phyloP scores from a whole-genome alignment of 2,113 vertebrate genomes.

The Cyanoderma ruficeps region DNA sequence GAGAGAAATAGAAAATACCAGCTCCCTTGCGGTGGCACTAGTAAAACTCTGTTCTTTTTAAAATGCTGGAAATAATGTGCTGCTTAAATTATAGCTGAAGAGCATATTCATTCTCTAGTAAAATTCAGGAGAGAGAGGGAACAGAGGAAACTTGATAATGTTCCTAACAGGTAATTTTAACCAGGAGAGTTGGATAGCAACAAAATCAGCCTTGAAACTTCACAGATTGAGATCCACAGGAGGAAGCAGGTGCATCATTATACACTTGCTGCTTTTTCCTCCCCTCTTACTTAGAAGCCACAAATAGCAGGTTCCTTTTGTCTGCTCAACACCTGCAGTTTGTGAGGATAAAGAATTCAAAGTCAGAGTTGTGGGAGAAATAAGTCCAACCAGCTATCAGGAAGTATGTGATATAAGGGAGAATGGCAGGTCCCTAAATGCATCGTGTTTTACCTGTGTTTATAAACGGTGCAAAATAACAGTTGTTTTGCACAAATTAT shows the following conservation, averaged over 20 bases:
- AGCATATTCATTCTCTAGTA: background rate
- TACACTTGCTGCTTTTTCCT: background rate
- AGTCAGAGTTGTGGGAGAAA: background rate
- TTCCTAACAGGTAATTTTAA: background rate
- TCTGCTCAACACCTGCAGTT: background rate
- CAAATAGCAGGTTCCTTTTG: background rate
- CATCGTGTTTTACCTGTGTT: rapidly evolving
- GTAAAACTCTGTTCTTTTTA: background rate
- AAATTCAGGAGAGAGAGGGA: background rate
- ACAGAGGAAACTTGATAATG: background rate
- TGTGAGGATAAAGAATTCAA: background rate
- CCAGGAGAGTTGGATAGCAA: background rate
- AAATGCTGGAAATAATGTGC: background rate
- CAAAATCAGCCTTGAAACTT: background rate
- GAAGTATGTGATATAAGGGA: rapidly evolving
- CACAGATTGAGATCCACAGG: background rate
- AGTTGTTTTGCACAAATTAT: background rate
- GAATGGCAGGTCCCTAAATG: background rate
- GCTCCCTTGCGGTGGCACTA: background rate
- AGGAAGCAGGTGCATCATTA: background rate
- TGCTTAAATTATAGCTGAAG: background rate
- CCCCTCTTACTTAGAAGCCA: background rate
- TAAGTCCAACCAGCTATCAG: background rate
- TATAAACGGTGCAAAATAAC: background rate
- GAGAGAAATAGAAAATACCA: background rate